These are phyloP conservation scores for Hydrochoerus hydrochaeris DNA, from an alignment of 2,113 vertebrate genomes.

Conservation along the genomic window DNA sequence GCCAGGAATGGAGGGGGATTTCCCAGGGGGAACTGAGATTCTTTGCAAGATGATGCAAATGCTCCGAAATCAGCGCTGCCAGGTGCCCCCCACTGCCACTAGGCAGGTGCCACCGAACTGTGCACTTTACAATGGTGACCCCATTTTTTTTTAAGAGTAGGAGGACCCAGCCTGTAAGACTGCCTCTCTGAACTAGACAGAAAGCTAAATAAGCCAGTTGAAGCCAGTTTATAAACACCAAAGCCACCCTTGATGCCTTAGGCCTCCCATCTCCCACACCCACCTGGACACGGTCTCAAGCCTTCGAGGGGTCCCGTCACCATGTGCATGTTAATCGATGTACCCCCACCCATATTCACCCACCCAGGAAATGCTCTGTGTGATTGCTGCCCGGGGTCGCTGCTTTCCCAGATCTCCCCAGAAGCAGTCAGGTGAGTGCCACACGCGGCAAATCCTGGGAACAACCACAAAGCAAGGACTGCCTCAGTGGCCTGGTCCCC, in stretches of 20 bases:
- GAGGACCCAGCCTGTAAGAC: not conserved
- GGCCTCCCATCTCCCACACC: not conserved
- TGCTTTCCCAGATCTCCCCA: fast-evolving
- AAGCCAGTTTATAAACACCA: not conserved
- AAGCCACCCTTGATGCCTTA: fast-evolving
- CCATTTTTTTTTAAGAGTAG: not conserved
- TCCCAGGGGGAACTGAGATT: fast-evolving
- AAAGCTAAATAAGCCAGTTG: not conserved
- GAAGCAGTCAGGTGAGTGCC: not conserved
- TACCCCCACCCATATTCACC: fast-evolving
- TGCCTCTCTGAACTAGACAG: not conserved
- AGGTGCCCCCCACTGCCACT: fast-evolving
- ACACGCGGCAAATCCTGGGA: fast-evolving
- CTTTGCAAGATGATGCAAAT: not conserved
- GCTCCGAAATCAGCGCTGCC: not conserved
- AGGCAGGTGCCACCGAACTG: fast-evolving
- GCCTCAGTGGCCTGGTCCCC: not conserved
- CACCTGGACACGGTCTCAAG: fast-evolving
- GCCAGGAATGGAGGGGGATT: fast-evolving
- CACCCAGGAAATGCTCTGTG: not conserved
- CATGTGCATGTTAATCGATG: fast-evolving
- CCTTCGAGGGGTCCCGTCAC: fast-evolving
- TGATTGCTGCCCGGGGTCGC: not conserved
- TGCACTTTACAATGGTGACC: not conserved
- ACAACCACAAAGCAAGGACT: not conserved